Base-by-base conservation (phyloP, 2,113 vertebrate genomes). In the Chaetorhynchus papuensis region DNA sequence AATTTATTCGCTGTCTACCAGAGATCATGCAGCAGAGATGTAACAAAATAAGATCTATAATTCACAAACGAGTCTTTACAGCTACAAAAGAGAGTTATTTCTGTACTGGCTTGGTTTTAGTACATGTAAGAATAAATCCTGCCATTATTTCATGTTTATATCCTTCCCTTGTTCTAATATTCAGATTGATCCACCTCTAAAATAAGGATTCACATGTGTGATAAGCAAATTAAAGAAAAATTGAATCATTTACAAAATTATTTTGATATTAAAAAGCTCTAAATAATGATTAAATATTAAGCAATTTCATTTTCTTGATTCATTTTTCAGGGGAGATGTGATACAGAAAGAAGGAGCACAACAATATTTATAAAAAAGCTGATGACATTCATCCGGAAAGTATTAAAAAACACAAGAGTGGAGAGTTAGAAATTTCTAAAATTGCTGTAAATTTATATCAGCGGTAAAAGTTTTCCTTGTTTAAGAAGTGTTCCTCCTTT, bases 281-380 rank as follows among this genome's bases (percentile, higher is more conserved):
- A 53, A 17, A 15, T 30, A 50, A 53, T 3, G 1, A n/a, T 56
- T 68, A 52, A 81, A 71, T 50, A 35, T 24, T 50, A 65, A 86
- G 5, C 13, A 41, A 41, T 64, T 79, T 53, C 2, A 21, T 85
- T 68, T 49, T 79, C 70, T 83, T 64, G 3, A 30, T 93, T 90
- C 10, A 41, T 71, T 86, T 94, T 86, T 33, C 90, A 96, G 96
- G 95, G 56, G 11, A 7, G 50, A 23, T 97, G 96, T 54, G 68
- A 92, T 9, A 93, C 92, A 63, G 96, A 97, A 90, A 83, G 94
- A 37, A 92, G 10, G 35, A 59, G 9, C 1, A 75, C 86, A 35
- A 39, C 7, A 21, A 4, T 22, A 15, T 97, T 97, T 57, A 19
- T 96, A 21, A 33, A 6, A 33, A 92, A 77, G n/a, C 76, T 97